Evolutionary conservation across 2,888 invertebrate genomes (phyloP), one percentile per base, ranked within the genome.

Genomic region (Scaeva pyrastri): DNA sequence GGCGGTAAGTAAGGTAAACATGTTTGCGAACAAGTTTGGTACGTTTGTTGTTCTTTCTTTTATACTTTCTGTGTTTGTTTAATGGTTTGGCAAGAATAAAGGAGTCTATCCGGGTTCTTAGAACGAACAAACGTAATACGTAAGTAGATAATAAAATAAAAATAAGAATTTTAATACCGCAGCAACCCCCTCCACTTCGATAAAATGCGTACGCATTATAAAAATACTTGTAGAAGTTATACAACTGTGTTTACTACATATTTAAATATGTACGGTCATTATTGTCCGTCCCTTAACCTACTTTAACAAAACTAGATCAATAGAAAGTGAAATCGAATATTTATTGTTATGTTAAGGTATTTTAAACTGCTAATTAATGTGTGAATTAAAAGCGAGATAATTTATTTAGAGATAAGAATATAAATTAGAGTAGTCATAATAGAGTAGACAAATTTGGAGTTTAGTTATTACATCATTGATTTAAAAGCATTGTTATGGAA

Each of bases 11-110:
- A 64, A 64, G 45, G 45, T 26, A 12, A 64, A 64, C 45, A 64
- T 48, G 31, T 36, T 66, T 26, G 48, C 48, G 31, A 66, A 66
- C 45, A 48, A 66, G 45, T 66, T 48, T 48, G 48, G 39, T 23
- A 19, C 19, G 6, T 26, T 26, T 39, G 16, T 16, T 31, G 31
- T 31, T 31, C 11, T 41, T 62, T 45, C 8, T 31, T 14, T 36
- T 23, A 8, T 56, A 36, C 26, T 43, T n/a, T 6, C 23, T 21
- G 14, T 45, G 11, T 19, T 66, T 26, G 14, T 48, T 48, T 66
- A 19, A 48, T 36, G 4, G 4, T 48, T 23, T 66, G 0, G 6
- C 19, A 7, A 7, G 1, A 43, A 10, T 26, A 43, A 64, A 66
- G 19, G 14, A n/a, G 43, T 26, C 10, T 62, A 62, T 62, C 23